A percentile compares a stretch with the other conserved stretches of the same genome.
Evolutionary conservation across 2,113 vertebrate genomes (phyloP).

Genomic region (Phylloscopus trochiloides): DNA sequence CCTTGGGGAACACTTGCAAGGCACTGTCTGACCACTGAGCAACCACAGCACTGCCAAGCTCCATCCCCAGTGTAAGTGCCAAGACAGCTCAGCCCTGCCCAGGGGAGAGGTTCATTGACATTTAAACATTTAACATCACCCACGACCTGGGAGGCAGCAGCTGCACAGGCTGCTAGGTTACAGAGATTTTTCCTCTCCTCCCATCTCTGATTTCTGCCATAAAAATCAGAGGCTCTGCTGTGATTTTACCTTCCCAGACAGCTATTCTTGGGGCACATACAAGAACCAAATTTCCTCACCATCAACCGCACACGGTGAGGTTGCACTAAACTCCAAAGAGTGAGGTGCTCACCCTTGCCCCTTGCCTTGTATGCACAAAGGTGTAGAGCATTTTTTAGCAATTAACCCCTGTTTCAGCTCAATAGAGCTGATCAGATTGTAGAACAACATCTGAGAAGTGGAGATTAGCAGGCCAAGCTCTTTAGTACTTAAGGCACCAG

Average conservation of each 20-base stretch:
- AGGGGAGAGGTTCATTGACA: neutral
- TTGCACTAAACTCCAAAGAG: neutral
- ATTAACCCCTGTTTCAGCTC: constrained; percentile 58
- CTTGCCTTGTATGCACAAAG: neutral
- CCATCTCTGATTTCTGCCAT: neutral
- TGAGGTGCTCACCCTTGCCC: neutral
- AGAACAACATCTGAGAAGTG: constrained; percentile 23
- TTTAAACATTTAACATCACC: neutral
- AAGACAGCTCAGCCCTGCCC: neutral
- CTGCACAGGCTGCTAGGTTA: neutral
- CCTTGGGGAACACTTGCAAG: neutral
- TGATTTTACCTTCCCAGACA: neutral
- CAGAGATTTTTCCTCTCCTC: neutral
- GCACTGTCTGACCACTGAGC: neutral
- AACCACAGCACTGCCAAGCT: neutral
- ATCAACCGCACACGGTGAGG: neutral
- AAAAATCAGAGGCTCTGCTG: neutral
- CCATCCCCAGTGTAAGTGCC: neutral
- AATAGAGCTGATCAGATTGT: constrained; percentile 43
- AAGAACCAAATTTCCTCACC: neutral
- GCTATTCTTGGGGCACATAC: neutral
- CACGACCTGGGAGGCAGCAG: neutral
- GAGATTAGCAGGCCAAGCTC: constrained; percentile 17
- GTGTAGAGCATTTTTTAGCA: neutral
- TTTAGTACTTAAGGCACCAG: neutral